phyloP scores from a whole-genome alignment of 2,113 vertebrate species.

The Xyliphius kryptos region DNA sequence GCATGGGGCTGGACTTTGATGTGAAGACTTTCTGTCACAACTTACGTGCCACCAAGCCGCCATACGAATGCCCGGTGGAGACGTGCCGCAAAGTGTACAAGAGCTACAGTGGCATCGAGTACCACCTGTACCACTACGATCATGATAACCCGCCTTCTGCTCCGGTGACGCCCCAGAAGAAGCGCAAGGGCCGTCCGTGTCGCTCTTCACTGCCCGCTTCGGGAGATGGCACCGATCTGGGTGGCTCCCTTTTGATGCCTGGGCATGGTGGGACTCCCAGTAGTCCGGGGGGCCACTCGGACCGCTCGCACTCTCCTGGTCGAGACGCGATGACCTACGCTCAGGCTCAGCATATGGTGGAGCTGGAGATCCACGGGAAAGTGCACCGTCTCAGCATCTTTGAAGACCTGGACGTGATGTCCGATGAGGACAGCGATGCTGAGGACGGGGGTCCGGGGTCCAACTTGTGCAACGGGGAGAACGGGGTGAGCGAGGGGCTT shows the following conservation, averaged over 20 bases:
- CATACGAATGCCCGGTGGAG: constrained; percentile 92
- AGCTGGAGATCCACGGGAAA: constrained; percentile 89
- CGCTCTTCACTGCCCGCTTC: constrained; percentile 59
- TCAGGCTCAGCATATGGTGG: constrained; percentile 95
- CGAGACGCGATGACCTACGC: constrained; percentile 96
- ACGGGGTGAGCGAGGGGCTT: constrained; percentile 60
- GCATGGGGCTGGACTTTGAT: constrained; percentile 95
- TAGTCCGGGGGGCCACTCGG: constrained; percentile 76
- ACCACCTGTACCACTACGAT: constrained; percentile 97
- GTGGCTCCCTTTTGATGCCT: constrained; percentile 45
- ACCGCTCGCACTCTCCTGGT: constrained; percentile 82
- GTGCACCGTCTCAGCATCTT: constrained; percentile 97
- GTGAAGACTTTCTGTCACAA: constrained; percentile 98
- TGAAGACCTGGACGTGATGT: constrained; percentile 92
- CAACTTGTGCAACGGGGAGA: constrained; percentile 60
- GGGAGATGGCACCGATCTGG: constrained; percentile 54
- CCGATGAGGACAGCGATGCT: constrained; percentile 86
- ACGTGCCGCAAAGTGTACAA: constrained; percentile 96
- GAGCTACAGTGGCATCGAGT: constrained; percentile 97
- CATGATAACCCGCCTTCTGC: constrained; percentile 89
- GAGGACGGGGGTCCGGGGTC: constrained; percentile 66
- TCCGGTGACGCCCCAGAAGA: constrained; percentile 81
- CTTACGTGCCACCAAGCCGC: constrained; percentile 90
- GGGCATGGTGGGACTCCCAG: constrained; percentile 63
- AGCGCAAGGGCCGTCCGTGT: constrained; percentile 92